Base-by-base conservation (phyloP, 1,140 invertebrate species). In the fruit fly (Drosophila melanogaster) region DNA sequence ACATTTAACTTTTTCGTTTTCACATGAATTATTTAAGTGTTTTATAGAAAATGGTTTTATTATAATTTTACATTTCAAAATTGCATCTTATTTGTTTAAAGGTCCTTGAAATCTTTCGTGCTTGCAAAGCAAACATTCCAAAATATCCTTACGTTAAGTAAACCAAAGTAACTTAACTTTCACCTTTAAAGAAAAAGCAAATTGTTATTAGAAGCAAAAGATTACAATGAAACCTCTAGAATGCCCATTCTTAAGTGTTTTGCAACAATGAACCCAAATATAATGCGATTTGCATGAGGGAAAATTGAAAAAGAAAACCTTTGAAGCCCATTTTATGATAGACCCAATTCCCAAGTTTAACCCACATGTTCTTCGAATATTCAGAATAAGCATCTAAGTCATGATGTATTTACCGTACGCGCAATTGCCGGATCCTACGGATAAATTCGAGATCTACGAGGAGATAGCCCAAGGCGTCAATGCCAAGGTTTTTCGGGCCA, bases 401-500 rank as follows among this genome's bases (percentile, higher is more conserved):
- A 79, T 67, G 17, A 92, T 92, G 90, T 85, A 92, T 90, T 77
- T 92, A 15, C 86, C 90, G 24, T 92, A 91, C 22, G 91, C 94
- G 56, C 93, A 93, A 66, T 93, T 97, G 41, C 93, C 94, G 54
- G 95, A 96, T 91, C 95, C 95, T 0, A 94, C 93, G 17, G 94
- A 95, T 54, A 93, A 94, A 53, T 96, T 95, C 85, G 92, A 93
- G 7, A 91, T 97, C 12, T 94, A 94, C 44, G 94, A 95, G 43
- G 90, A 94, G 55, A 94, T 96, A 33, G 96, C 95, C 22, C 93
- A 94, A 10, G 96, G 96, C 6, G 94, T 96, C 2, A 95, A 94
- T 91, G 95, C 94, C 1, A 94, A 92, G 54, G 96, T 98, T 11
- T 96, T 95, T 91, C 94, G 94, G 56, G 97, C 96, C 1, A 94